Conservation (phyloP, 64 coral and sea anemone species). For the Porites australiensis region DNA sequence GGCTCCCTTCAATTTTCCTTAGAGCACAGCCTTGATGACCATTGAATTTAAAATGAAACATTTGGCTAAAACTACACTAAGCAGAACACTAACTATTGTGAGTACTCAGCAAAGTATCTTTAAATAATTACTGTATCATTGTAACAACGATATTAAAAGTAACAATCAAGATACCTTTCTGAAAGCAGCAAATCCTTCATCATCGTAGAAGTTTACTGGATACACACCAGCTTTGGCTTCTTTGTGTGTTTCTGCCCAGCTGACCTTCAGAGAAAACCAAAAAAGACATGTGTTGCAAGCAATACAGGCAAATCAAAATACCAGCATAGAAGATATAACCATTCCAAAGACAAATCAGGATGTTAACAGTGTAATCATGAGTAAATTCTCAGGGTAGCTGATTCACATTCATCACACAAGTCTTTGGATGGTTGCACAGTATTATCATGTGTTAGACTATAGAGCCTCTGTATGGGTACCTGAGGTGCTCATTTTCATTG, state of each 20-base stretch:
- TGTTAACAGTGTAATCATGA: background rate
- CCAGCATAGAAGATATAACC: background rate
- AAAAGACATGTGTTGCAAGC: background rate
- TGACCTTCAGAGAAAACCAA: slow-evolving; percentile 66
- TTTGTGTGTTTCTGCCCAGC: slow-evolving; percentile 91
- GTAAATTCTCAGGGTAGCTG: slow-evolving; percentile 20
- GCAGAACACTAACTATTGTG: no score
- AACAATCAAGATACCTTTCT: slow-evolving; percentile 83
- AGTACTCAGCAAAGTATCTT: no score
- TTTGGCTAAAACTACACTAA: no score
- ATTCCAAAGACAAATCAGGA: slow-evolving; percentile 13
- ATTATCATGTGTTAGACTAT: no score
- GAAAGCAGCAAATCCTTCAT: slow-evolving; percentile 92
- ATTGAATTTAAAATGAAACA: no score
- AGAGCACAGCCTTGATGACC: no score
- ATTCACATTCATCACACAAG: slow-evolving; percentile 46
- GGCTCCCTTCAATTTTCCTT: no score
- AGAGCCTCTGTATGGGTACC: no score
- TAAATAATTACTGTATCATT: no score
- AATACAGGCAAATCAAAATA: no score
- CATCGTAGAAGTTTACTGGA: slow-evolving; percentile 90
- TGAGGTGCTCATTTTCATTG: no score
- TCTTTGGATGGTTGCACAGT: background rate
- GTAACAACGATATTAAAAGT: background rate
- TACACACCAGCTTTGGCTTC: slow-evolving; percentile 89